Conservation (phyloP, 2,113 vertebrate genomes). For the Cyprinus carpio region DNA sequence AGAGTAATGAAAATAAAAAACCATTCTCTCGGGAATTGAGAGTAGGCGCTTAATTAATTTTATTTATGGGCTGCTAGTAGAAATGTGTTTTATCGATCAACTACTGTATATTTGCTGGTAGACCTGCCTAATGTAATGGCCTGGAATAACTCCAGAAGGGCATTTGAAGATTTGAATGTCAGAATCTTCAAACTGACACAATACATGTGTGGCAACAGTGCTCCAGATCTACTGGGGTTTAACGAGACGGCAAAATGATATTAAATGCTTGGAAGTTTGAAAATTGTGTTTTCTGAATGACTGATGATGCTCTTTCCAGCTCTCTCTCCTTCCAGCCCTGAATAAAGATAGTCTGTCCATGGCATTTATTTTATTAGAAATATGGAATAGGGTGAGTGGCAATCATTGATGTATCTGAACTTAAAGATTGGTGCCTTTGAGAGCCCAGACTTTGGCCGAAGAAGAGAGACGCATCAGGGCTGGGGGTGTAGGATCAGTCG, state of each 20-base stretch:
- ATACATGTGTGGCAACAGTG: not conserved
- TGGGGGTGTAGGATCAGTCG: conserved; percentile 49
- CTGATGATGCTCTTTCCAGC: not conserved
- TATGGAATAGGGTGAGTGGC: not conserved
- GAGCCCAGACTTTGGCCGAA: not conserved
- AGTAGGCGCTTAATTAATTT: conserved; percentile 44
- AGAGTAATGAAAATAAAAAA: conserved; percentile 30
- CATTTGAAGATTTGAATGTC: conserved; percentile 32
- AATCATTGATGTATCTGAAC: conserved; percentile 2
- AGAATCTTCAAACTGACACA: conserved; percentile 17
- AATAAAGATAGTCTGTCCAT: not conserved
- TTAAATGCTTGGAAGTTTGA: not conserved
- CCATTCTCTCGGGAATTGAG: not conserved
- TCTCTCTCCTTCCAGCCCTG: conserved; percentile 9
- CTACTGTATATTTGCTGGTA: conserved; percentile 34
- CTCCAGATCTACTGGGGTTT: conserved; percentile 3
- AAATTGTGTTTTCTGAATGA: not conserved
- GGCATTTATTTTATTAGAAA: not conserved
- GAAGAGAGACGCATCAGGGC: no score
- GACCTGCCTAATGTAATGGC: conserved; percentile 46
- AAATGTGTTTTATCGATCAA: conserved; percentile 51
- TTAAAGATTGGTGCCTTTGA: not conserved
- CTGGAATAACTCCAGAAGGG: conserved; percentile 41
- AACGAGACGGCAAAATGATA: not conserved
- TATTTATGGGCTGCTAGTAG: conserved; percentile 46